Base-by-base conservation (phyloP, 2,113 vertebrate species). In the Chloroceryle aenea region DNA sequence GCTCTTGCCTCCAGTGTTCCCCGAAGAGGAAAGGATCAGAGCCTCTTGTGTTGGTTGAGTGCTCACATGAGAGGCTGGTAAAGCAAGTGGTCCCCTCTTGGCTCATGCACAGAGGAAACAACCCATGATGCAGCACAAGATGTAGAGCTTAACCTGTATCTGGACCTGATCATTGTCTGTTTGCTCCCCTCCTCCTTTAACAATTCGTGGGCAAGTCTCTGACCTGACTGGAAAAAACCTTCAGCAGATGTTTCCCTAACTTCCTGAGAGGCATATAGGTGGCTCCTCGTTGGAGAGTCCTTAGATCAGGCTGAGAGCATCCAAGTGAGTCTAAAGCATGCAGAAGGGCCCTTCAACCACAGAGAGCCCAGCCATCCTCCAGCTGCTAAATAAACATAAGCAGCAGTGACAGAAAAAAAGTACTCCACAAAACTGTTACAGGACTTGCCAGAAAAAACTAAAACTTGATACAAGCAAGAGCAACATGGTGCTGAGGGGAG, bases 41-140 rank as follows among this genome's bases (percentile, higher is more conserved):
- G 89, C 86, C 95, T 97, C 97, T 98, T 96, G 80, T 85, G 95
- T 80, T 43, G 30, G 85, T 79, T 93, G 89, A 97, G 86, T 77
- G 93, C 94, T 93, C 92, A 61, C 87, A 83, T 14, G 66, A 96
- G 95, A 94, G 84, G 69, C 71, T 85, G 83, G 87, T 94, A 86
- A 93, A 90, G 77, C 93, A 92, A 93, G 84, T 59, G 82, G 75
- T 94, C 89, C 76, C 63, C 69, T 89, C 59, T 80, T 68, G 56
- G 63, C 67, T 94, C 29, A 36, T 7, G 25, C 14, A 56, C 52
- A 63, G 81, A 80, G 66, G 78, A 95, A 96, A 86, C 63, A 84
- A 83, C 34, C 36, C n/a, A 29, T 32, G 72, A 62, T 47, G 52
- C 34, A 85, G 89, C n/a, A 75, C 64, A 69, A 77, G 43, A 48